Conservation (phyloP, 2,797 vertebrate species). For the Crenichthys baileyi region DNA sequence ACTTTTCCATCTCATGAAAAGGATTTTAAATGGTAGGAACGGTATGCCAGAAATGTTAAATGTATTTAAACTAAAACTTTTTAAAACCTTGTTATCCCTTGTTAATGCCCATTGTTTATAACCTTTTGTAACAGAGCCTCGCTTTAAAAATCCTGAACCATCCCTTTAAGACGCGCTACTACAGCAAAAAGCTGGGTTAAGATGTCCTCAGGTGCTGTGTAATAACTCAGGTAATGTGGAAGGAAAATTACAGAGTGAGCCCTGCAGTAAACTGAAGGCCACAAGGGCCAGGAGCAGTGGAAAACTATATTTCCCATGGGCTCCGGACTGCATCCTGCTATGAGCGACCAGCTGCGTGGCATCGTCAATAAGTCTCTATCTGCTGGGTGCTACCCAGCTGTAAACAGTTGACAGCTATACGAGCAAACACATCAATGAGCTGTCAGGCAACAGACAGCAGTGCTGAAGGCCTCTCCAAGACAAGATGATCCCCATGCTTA, state of each 20-base stretch:
- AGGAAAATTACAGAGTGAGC: slow-evolving; percentile 65
- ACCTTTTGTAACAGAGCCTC: not conserved
- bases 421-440: slow-evolving; percentile 69
- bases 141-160: not conserved
- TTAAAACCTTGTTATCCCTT: not conserved
- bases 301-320: slow-evolving; percentile 77
- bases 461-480: slow-evolving; percentile 33
- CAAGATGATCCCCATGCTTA: slow-evolving; percentile 44
- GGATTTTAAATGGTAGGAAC: not conserved
- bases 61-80: not conserved
- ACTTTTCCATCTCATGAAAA: not conserved
- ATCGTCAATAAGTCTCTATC: slow-evolving; percentile 67
- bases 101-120: not conserved
- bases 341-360: slow-evolving; percentile 59
- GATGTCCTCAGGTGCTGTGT: slow-evolving; percentile 71
- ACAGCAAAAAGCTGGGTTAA: slow-evolving; percentile 47
- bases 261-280: slow-evolving; percentile 49
- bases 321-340: slow-evolving; percentile 51
- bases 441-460: slow-evolving; percentile 57
- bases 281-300: slow-evolving; percentile 49
- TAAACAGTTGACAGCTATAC: slow-evolving; percentile 75
- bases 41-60: not conserved
- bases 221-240: slow-evolving; percentile 65
- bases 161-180: slow-evolving; percentile 47
- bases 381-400: slow-evolving; percentile 67